Percentiles rank a stretch among this genome's conserved stretches.
These are phyloP conservation scores for Sycobia sp. DNA, from an alignment of 1,140 invertebrate genomes.

Conservation along the genomic window DNA sequence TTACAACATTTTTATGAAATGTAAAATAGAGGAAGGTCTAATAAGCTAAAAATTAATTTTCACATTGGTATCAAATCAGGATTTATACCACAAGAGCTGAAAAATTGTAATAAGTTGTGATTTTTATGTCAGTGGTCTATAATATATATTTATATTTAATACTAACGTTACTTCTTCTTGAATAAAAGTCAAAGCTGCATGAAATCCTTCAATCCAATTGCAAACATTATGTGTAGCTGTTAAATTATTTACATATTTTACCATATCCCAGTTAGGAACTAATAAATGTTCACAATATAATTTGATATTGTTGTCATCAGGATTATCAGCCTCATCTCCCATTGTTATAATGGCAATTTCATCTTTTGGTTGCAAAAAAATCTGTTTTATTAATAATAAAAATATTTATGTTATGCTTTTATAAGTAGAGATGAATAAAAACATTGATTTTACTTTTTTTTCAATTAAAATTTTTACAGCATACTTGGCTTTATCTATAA, in stretches of 20 bases:
- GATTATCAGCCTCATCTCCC: conserved; percentile 35
- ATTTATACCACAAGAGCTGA: too few species aligned
- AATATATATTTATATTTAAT: neutral
- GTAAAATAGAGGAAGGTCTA: too few species aligned
- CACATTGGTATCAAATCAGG: too few species aligned
- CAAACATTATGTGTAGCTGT: conserved; percentile 24
- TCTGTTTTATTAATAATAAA: conserved; percentile 27
- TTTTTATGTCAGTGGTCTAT: too few species aligned
- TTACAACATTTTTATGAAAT: too few species aligned
- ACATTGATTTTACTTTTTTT: conserved; percentile 40
- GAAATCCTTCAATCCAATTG: conserved; percentile 43
- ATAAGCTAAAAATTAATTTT: too few species aligned
- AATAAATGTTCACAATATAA: conserved; percentile 28
- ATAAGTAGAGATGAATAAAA: neutral
- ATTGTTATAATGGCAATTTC: conserved; percentile 46
- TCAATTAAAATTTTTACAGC: conserved; percentile 38
- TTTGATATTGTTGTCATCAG: conserved; percentile 18
- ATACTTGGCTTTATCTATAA: conserved; percentile 41
- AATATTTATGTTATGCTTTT: conserved; percentile 4
- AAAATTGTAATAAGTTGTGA: too few species aligned
- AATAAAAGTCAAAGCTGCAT: conserved; percentile 35
- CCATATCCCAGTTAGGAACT: conserved; percentile 41
- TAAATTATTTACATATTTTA: conserved; percentile 39
- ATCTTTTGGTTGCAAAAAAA: conserved; percentile 44
- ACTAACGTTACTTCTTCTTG: conserved; percentile 35